Evolutionary conservation across 2,888 invertebrate species (phyloP), one percentile per base, ranked within the genome.

Genomic region (Argyresthia goedartella): DNA sequence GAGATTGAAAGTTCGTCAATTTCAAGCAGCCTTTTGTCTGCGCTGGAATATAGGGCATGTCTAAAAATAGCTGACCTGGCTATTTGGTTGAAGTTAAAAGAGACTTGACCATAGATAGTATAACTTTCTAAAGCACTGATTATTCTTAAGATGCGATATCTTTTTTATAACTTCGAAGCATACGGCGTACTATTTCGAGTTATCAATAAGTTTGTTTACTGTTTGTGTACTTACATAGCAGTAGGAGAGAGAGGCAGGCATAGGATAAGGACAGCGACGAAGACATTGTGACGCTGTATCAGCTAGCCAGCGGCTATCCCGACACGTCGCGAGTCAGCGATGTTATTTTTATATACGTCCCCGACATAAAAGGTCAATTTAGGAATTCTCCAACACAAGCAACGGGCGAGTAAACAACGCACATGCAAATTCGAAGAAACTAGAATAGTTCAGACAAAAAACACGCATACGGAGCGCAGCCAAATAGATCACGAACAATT

Each of bases 281-380:
- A 25, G 25, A 25, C 25, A 25, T 25, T 25, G 25, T 25, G 25
- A 2, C 25, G 25, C 25, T 25, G 25, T 25, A 25, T 25, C 25
- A 25, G 25, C 25, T 25, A 25, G 25, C 25, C 25, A 25, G 25
- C 25, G 25, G 25, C 25, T 13, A 51, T 35, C 7, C 69, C 68
- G 70, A 71, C 66, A 65, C 67, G 67, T 71, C 67, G 69, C 73
- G 71, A 76, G 69, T 71, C 74, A 67, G 69, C 72, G 73, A 75
- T 77, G 82, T 85, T 85, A 85, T 85, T 85, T 85, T 80, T 84
- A 76, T 72, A 81, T 73, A 65, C 78, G 76, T 69, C 74, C 80
- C 75, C 82, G 79, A 81, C 84, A 81, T 81, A 71, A 78, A 84
- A 79, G 69, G 76, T 78, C 76, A 77, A 76, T 84, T 82, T 82